These are phyloP conservation scores for Hylaeus volcanicus DNA, from an alignment of 1,140 invertebrate genomes.

Conservation along the genomic window DNA sequence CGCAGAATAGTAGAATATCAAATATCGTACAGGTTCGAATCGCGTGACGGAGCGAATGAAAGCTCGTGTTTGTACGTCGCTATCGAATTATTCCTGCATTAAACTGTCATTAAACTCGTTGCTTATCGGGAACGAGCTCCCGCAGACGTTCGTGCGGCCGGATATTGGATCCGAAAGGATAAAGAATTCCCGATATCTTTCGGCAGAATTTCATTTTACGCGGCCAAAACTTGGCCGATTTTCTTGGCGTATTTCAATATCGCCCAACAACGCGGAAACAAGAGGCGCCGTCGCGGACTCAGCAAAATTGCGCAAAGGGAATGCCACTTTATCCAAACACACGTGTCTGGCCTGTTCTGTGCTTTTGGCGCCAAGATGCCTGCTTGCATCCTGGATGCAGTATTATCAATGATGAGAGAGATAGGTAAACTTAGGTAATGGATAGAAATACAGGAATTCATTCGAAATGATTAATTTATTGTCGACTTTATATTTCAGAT, in stretches of 20 bases:
- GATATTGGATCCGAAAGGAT: neutral
- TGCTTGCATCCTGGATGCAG: no score
- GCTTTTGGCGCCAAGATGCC: no score
- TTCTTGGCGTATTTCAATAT: slow-evolving; percentile 19
- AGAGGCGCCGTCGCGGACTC: neutral
- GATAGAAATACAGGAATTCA: no score
- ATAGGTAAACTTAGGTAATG: no score
- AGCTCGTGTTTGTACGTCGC: neutral
- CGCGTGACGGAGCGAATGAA: neutral
- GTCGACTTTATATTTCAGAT: no score
- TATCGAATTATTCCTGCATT: slow-evolving; percentile 7
- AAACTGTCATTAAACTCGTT: neutral
- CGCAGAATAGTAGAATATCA: no score
- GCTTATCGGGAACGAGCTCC: neutral
- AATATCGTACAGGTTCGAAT: neutral
- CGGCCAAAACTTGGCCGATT: neutral
- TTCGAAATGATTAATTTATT: no score
- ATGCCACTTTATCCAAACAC: no score
- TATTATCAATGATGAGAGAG: no score
- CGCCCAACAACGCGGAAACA: neutral
- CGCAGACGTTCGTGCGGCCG: neutral
- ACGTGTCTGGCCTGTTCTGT: neutral
- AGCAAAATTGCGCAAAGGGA: neutral
- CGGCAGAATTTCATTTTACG: slow-evolving; percentile 26
- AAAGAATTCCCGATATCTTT: neutral